Base-by-base conservation (phyloP, 2,888 invertebrate species). In the Dexiosoma caninum region DNA sequence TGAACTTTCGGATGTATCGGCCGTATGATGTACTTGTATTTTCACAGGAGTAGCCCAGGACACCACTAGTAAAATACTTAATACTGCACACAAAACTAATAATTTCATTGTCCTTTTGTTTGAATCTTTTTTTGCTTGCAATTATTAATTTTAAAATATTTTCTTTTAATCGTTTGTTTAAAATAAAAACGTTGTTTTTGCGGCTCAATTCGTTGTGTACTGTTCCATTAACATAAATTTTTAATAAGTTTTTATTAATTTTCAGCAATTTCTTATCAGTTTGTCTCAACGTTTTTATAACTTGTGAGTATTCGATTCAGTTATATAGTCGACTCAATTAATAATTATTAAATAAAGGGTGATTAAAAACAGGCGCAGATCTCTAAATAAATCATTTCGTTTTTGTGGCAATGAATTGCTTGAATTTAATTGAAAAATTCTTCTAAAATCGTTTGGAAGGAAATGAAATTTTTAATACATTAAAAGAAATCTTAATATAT, bases 101-200 rank as follows among this genome's bases (percentile, higher is more conserved):
- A 87, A 94, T 95, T 92, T 83, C 85, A 85, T 85, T 88, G 87
- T 83, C 96, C 92, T 95, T 35, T 49, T 16, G 64, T 60, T 16
- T 40, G 30, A 19, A 3, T 37, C 30, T 30, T 32, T 64, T 37
- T 35, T n/a, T n/a, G n/a, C 4, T 53, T 1, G 27, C 21, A 23
- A 46, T 55, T 21, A 37, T 7, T 23, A 37, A 12, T 27, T 7
- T 49, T 64, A 23, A 21, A 35, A 44, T 44, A 2, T 4, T 23
- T 49, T 5, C 62, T 37, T 49, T 62, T 53, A 35, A 53, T 46
- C n/a, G 32, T 62, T 12, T 19, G 12, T 21, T 57, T 55, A 64
- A 64, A 46, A 46, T 64, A 42, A 49, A 59, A 51, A 71, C 35
- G 82, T 71, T 75, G 78, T 71, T 71, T 74, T 49, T 55, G 44